Base-by-base conservation (phyloP, 35 echinoderm and acorn worm species). In the Ophiothrix spiculata region DNA sequence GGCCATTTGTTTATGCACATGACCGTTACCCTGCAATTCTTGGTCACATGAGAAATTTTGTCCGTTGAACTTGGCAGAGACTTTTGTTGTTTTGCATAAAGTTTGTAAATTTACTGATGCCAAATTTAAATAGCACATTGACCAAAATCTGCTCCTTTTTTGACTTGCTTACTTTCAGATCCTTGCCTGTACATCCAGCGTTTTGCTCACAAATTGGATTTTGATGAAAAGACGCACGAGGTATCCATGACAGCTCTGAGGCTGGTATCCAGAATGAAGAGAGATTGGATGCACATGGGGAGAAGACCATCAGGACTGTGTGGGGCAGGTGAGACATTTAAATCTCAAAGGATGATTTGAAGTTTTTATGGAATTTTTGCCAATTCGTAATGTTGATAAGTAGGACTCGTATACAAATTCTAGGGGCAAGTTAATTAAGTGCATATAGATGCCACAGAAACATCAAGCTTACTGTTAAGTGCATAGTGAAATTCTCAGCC, bases 231-330 rank as follows among this genome's bases (percentile, higher is more conserved):
- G 85, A 93, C 91, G 1, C 91, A 97, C 56, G 86, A 87, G 40
- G 95, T 97, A 29, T 97, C 88, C 32, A 90, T 91, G 91, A 93
- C 91, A 25, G 95, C 95, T 1, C 78, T 97, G 21, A 79, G 95
- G 23, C 39, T 97, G 63, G 95, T 97, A 36, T 80, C 80, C 14
- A 93, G 95, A 41, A 97, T 97, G 95, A 97, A 97, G 40, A 90
- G 95, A 77, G 95, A 97, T 75, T 97, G 95, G 95, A 97, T 97
- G 91, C 95, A 97, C 42, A 93, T 81, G 0, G 95, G 95, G 2
- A 87, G 95, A 33, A 93, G 95, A 76, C 95, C 95, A 25, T 97
- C 95, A 10, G 95, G 95, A 19, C 77, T 97, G 21, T 97, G 95
- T 91, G 95, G 95, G 14, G 95, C 95, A 88, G 95, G 95, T 97